Evolutionary conservation across 2,888 invertebrate genomes (phyloP).

Genomic region (Trisateles emortualis): DNA sequence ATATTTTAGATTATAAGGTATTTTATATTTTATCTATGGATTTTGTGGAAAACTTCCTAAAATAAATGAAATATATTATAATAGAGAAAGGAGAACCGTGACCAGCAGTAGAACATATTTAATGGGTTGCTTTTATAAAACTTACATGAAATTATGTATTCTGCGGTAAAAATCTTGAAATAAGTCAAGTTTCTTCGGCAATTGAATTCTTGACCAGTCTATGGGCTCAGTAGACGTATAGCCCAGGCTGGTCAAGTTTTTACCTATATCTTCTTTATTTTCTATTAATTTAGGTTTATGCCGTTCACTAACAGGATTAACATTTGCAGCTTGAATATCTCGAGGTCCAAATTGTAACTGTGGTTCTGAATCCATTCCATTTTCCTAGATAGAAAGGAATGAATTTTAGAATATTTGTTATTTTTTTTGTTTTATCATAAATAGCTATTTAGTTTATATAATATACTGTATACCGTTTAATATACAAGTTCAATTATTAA

Average conservation of each 20-base stretch:
- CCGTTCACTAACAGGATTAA: conserved; percentile 39
- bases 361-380: conserved; percentile 55
- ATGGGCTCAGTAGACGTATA: conserved; percentile 86
- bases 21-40: no score
- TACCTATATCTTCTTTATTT: conserved; percentile 67
- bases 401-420: background rate
- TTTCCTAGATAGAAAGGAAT: conserved; percentile 44
- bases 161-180: conserved; percentile 89
- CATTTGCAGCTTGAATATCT: conserved; percentile 44
- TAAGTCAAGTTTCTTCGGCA: conserved; percentile 90
- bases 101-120: no score
- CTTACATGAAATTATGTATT: conserved; percentile 89
- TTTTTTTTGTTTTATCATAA: no score
- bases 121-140: no score
- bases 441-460: no score
- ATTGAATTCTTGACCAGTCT: conserved; percentile 88
- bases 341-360: conserved; percentile 58
- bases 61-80: no score
- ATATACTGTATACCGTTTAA: no score
- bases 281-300: conserved; percentile 49
- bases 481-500: no score
- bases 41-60: no score
- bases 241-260: conserved; percentile 86
- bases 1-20: no score
- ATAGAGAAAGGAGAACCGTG: no score